phyloP scores from a whole-genome alignment of 2,113 vertebrate species.

The Stictonetta naevosa region DNA sequence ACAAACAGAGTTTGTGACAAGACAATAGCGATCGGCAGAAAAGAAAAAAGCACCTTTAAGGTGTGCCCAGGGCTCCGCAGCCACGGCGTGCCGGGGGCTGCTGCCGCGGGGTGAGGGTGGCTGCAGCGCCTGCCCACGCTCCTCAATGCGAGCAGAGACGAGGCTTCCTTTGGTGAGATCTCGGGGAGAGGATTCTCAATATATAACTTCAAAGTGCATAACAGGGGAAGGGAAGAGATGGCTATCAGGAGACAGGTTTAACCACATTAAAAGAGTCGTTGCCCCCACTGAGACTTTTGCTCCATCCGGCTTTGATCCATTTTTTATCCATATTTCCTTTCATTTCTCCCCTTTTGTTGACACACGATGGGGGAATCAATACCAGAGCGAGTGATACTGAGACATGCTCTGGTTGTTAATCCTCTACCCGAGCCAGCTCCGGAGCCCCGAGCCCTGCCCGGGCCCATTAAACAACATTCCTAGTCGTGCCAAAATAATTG shows the following conservation, averaged over 20 bases:
- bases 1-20: not conserved
- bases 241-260: constrained; percentile 53
- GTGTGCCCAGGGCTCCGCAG: fast-evolving
- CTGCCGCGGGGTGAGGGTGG: fast-evolving
- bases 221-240: constrained; percentile 40
- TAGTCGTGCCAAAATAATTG: fast-evolving
- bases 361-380: constrained; percentile 29
- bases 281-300: constrained; percentile 34
- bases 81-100: fast-evolving
- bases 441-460: not conserved
- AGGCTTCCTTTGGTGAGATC: not conserved
- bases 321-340: constrained; percentile 68
- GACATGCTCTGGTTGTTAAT: constrained; percentile 52
- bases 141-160: fast-evolving
- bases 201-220: constrained; percentile 40
- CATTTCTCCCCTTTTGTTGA: constrained; percentile 60
- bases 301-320: constrained; percentile 66
- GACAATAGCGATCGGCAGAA: not conserved
- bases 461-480: fast-evolving
- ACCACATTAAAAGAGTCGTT: constrained; percentile 35
- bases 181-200: not conserved
- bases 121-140: not conserved
- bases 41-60: not conserved
- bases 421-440: not conserved
- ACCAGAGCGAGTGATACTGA: not conserved